Evolutionary conservation across 2,113 vertebrate species (phyloP).

Genomic region (Upupa epops): DNA sequence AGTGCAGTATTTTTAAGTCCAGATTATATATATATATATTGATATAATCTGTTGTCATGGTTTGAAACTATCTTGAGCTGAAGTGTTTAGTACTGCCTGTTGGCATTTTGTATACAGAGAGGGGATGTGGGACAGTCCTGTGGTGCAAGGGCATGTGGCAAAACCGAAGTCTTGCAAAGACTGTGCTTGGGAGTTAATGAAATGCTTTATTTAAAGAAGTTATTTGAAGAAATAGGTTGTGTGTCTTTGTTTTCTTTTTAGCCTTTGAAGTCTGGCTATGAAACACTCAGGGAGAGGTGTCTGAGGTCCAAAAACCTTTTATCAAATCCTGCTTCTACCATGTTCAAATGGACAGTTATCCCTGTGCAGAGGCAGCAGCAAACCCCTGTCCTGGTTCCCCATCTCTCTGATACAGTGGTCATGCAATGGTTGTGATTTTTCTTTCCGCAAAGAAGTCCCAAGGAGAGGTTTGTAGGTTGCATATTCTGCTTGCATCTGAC

Average conservation of each 20-base stretch:
- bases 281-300: neutral
- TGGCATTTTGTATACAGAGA: neutral
- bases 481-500: neutral
- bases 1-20: neutral
- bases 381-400: neutral
- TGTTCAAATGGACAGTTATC: neutral
- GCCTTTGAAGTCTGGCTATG: rapidly evolving
- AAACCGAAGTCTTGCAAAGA: neutral
- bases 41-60: neutral
- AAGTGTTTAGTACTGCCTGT: neutral
- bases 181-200: neutral
- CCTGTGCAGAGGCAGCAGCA: neutral
- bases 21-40: too few species aligned
- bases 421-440: neutral
- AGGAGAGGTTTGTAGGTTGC: neutral
- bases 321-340: neutral
- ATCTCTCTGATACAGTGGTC: neutral
- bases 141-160: neutral
- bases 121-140: rapidly evolving
- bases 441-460: neutral
- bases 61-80: neutral
- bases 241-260: neutral
- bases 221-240: neutral
- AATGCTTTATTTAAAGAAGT: neutral
- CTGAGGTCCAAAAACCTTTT: neutral